These are phyloP conservation scores for Halocynthia aurantium DNA, from an alignment of 23 tunicate genomes.

Conservation along the genomic window DNA sequence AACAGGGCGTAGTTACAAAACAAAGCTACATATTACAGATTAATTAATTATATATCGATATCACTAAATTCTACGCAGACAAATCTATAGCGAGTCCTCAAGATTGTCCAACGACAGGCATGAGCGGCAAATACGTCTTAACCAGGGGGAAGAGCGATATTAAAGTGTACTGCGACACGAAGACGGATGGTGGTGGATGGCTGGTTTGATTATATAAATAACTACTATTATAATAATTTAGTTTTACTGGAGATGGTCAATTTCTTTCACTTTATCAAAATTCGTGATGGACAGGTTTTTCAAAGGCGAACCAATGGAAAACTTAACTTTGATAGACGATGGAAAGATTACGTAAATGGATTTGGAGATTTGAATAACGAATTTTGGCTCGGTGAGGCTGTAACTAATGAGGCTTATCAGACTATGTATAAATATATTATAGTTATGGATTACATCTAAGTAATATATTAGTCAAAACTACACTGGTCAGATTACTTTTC, in stretches of 20 bases:
- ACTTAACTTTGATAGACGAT: constrained; percentile 18
- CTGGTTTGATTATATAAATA: neutral
- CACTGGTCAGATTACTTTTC: neutral
- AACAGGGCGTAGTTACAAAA: too few species aligned
- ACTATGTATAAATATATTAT: neutral
- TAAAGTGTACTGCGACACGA: constrained; percentile 18
- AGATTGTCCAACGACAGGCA: constrained; percentile 25
- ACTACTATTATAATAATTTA: neutral
- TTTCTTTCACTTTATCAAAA: neutral
- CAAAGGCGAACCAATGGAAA: constrained; percentile 19
- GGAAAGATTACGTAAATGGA: constrained; percentile 19
- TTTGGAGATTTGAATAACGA: constrained; percentile 10
- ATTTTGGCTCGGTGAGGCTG: constrained; percentile 24
- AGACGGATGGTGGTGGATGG: constrained; percentile 28
- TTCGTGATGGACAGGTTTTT: neutral
- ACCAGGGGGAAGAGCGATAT: neutral
- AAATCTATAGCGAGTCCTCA: too few species aligned
- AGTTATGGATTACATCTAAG: neutral
- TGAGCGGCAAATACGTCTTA: neutral
- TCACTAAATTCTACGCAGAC: too few species aligned
- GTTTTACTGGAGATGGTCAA: neutral
- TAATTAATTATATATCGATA: too few species aligned
- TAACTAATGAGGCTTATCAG: neutral
- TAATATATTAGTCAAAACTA: neutral
- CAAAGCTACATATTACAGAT: too few species aligned